These are phyloP conservation scores for Lophotriccus pileatus DNA, from an alignment of 2,797 vertebrate species.

Conservation along the genomic window DNA sequence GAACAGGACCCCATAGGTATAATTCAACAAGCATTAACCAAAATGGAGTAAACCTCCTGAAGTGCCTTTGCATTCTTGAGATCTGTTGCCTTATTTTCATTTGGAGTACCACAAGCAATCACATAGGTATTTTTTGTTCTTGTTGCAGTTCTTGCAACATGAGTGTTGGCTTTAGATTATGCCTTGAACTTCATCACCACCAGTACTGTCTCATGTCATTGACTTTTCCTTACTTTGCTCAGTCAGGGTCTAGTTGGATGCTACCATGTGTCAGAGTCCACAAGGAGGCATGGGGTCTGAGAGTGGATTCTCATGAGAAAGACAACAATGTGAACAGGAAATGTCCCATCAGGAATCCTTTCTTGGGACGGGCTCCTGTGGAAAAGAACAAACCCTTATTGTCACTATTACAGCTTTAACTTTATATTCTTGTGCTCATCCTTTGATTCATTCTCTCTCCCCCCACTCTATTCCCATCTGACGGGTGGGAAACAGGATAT, in stretches of 20 bases:
- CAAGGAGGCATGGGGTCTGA: neutral
- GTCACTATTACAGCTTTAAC: conserved; percentile 58
- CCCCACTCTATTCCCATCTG: conserved; percentile 58
- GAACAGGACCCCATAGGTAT: neutral
- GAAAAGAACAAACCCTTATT: conserved; percentile 72
- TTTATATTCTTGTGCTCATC: conserved; percentile 54
- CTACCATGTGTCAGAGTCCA: conserved; percentile 38
- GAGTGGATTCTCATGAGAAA: conserved; percentile 77
- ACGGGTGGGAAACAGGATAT: conserved; percentile 75
- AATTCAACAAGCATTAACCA: neutral
- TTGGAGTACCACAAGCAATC: neutral
- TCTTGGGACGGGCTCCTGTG: conserved; percentile 68
- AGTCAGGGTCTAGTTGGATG: conserved; percentile 2
- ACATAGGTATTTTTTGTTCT: neutral
- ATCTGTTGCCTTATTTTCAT: neutral
- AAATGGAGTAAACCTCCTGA: neutral
- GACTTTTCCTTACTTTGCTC: neutral
- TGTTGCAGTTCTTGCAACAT: neutral
- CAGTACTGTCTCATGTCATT: neutral
- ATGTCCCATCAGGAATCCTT: conserved; percentile 67
- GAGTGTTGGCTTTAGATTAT: neutral
- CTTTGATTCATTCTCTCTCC: conserved; percentile 74
- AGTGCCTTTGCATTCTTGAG: neutral
- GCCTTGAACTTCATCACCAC: neutral
- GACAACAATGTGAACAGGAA: conserved; percentile 73